Evolutionary conservation across 2,797 vertebrate species (phyloP).

Genomic region (Cirrhinus molitorella): DNA sequence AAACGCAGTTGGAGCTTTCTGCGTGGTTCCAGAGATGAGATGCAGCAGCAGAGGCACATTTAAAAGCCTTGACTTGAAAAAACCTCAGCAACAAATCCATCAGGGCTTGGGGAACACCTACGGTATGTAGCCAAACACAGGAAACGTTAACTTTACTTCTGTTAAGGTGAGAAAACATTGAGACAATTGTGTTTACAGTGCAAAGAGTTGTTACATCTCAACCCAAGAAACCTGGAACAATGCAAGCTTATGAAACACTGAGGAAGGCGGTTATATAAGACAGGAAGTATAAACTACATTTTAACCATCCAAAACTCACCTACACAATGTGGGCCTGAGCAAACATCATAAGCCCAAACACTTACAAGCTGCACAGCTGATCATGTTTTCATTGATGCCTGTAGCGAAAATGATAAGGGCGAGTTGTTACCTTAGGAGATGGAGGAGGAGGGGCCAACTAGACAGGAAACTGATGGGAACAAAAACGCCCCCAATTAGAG

Average conservation of each 20-base stretch:
- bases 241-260: conserved; percentile 1
- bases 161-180: conserved; percentile 28
- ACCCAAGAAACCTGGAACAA: neutral
- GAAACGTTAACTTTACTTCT: conserved; percentile 16
- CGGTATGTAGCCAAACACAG: neutral
- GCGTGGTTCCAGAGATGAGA: conserved; percentile 60
- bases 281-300: neutral
- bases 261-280: neutral
- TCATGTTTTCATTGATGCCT: neutral
- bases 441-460: neutral
- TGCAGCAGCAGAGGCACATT: conserved; percentile 54
- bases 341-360: neutral
- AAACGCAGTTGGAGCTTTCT: conserved; percentile 58
- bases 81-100: conserved; percentile 46
- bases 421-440: neutral
- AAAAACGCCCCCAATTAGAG: conserved; percentile 44
- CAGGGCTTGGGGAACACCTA: conserved; percentile 22
- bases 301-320: neutral
- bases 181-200: neutral
- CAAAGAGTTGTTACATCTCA: neutral
- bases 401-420: neutral
- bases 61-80: conserved; percentile 66
- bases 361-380: neutral
- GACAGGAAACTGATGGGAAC: conserved; percentile 5
- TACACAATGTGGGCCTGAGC: neutral